Percentiles rank a stretch among this genome's conserved stretches.
Conservation (phyloP, 1,140 invertebrate genomes). For the Brachionus sp. region DNA sequence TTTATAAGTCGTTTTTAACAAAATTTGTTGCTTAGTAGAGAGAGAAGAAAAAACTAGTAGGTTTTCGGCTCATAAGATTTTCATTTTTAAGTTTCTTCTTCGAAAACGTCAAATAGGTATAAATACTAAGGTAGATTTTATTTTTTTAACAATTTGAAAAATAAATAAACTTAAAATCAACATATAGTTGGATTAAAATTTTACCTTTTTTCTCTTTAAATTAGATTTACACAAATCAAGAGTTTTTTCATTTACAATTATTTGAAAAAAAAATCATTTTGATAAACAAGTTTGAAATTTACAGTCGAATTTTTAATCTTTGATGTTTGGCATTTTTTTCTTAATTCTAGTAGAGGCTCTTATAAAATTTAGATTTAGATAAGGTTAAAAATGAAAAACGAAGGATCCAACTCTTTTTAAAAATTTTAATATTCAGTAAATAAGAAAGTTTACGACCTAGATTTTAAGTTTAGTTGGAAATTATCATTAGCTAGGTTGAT, state of each 20-base stretch:
- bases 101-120: background rate
- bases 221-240: background rate
- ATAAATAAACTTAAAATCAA: conserved; percentile 17
- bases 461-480: background rate
- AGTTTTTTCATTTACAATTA: background rate
- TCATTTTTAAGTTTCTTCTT: background rate
- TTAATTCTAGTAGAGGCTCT: no score
- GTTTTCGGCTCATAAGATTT: background rate
- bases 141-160: background rate
- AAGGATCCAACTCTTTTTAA: background rate
- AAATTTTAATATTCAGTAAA: background rate
- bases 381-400: no score
- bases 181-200: background rate
- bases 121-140: background rate
- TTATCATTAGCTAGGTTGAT: background rate
- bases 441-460: background rate
- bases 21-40: conserved; percentile 30
- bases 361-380: no score
- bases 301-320: no score
- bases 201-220: background rate
- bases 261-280: background rate
- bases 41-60: background rate
- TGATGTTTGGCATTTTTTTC: no score
- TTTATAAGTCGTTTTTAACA: background rate
- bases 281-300: no score